phyloP scores from a whole-genome alignment of 2,113 vertebrate species.

The Onychostruthus taczanowskii region DNA sequence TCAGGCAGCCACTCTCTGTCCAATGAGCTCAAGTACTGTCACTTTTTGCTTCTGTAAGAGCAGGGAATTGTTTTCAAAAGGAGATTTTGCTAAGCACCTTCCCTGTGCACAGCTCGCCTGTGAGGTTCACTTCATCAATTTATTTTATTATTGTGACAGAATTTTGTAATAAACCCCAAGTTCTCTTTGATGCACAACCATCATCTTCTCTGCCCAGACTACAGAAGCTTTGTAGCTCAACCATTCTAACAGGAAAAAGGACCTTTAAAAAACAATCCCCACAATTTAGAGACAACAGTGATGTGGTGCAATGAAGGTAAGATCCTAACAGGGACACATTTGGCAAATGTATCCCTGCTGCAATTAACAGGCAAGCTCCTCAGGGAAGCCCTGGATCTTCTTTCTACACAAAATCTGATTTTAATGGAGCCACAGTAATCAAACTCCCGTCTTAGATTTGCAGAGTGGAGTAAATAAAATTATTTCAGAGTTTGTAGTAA shows the following conservation, averaged over 20 bases:
- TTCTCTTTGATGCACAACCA: background rate
- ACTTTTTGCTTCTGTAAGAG: background rate
- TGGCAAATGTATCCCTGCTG: background rate
- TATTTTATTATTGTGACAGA: rapidly evolving
- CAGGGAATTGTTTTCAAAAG: background rate
- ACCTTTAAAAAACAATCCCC: background rate
- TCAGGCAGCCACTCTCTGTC: background rate
- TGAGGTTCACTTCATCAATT: background rate
- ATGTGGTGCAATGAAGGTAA: background rate
- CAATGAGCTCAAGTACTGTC: background rate
- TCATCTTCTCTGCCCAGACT: background rate
- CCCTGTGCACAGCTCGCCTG: background rate
- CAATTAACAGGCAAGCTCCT: background rate
- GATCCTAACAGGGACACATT: background rate
- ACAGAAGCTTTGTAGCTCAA: background rate
- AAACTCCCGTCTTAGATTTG: background rate
- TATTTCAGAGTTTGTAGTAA: background rate
- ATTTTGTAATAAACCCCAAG: background rate
- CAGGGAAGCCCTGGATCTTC: background rate
- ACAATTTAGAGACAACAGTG: background rate
- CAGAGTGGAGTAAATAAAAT: background rate
- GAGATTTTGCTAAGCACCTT: background rate
- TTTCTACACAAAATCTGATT: background rate
- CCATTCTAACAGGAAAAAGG: background rate
- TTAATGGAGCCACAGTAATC: background rate